Evolutionary conservation across 2,888 invertebrate genomes (phyloP), one percentile per base, ranked within the genome.

Genomic region (Prosopocoilus inquinatus): DNA sequence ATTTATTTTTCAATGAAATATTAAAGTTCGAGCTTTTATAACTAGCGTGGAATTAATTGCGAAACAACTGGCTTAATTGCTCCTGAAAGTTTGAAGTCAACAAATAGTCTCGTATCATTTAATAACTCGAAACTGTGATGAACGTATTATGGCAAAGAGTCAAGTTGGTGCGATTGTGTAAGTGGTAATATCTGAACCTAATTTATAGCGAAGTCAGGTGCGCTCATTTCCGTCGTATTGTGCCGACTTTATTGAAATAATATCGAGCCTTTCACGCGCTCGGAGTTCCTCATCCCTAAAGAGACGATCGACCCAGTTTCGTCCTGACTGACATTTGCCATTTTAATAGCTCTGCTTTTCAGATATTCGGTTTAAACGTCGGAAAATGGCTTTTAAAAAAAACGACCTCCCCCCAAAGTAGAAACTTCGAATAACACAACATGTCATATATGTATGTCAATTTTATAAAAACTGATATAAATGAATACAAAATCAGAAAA

Each of bases 161-260:
- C 50, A 34, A 46, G 33, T 55, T 44, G 44, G 33, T 44, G 38
- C 38, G n/a, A 48, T 13, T 41, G 38, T 39, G n/a, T n/a, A 38
- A 20, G 50, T 38, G 11, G 34, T 45, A 15, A 12, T 35, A 12
- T 28, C 33, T 38, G 47, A n/a, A 35, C 32, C 20, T 28, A 49
- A 55, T 55, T 53, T 53, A 43, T 47, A 49, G 46, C 41, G 47
- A 49, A 45, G 52, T 58, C 53, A 58, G 53, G 49, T 58, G 48
- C 28, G 48, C 53, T 52, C 55, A 47, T 55, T 58, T 55, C 55
- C 58, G 46, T 32, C 45, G 35, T 45, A 54, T 54, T 54, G 54
- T 54, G 49, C 45, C 16, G 48, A 35, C 44, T 44, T 54, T 49
- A 49, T 54, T 54, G 49, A 54, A 54, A 49, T 50, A 54, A 54